These are phyloP conservation scores for Scartelaos histophorus DNA, from an alignment of 2,113 vertebrate genomes.

Conservation along the genomic window DNA sequence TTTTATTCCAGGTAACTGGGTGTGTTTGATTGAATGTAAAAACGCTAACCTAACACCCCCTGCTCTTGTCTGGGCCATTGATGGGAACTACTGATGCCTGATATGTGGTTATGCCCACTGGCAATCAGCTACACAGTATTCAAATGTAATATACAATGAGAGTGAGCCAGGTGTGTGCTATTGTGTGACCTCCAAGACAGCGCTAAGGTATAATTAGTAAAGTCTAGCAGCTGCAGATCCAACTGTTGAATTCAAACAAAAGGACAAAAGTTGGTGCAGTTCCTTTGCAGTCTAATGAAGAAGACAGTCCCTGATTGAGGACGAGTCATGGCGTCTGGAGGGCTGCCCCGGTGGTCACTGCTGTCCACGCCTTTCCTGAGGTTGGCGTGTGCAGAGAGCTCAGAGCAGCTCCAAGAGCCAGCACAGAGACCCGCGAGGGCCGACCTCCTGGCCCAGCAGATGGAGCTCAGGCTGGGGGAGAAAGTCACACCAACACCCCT, in stretches of 20 bases:
- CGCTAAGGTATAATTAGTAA: conserved; percentile 37
- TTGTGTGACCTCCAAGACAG: conserved; percentile 45
- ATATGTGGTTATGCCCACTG: conserved; percentile 61
- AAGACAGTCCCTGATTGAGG: conserved; percentile 41
- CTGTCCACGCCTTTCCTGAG: conserved; percentile 51
- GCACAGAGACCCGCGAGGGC: conserved; percentile 58
- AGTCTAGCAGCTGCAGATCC: conserved; percentile 12
- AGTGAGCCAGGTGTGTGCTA: conserved; percentile 50
- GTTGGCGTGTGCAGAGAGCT: conserved; percentile 47
- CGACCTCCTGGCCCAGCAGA: conserved; percentile 75
- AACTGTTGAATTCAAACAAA: conserved; percentile 26
- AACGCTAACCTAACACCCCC: conserved; percentile 45
- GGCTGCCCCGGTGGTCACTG: conserved; percentile 57
- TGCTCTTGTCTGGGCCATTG: conserved; percentile 43
- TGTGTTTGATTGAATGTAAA: conserved; percentile 54
- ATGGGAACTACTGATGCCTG: conserved; percentile 40
- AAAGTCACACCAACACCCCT: conserved; percentile 76
- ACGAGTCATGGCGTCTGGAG: conserved; percentile 49
- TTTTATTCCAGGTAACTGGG: conserved; percentile 59
- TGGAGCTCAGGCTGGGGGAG: conserved; percentile 77
- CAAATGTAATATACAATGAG: conserved; percentile 62
- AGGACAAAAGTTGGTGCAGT: conserved; percentile 5
- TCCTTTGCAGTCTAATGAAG: conserved; percentile 36
- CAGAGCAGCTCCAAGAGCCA: conserved; percentile 67
- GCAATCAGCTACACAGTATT: conserved; percentile 64